These are phyloP conservation scores for Parascotia fuliginaria DNA, from an alignment of 2,888 invertebrate genomes.

Conservation along the genomic window DNA sequence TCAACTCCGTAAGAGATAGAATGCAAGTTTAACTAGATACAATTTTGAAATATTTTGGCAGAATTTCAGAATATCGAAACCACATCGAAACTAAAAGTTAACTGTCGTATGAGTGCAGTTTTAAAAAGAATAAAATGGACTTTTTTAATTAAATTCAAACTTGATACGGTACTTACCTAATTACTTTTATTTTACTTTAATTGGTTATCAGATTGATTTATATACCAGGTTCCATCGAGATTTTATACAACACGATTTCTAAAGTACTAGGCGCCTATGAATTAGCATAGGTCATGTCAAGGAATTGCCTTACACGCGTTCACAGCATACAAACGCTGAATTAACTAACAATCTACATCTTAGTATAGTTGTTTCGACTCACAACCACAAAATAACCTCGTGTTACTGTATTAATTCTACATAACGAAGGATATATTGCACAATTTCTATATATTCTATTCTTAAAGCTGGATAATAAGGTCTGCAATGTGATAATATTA, in stretches of 20 bases:
- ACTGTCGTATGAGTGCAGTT: too few relatives aligned
- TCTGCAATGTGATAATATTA: not conserved
- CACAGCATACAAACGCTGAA: slow-evolving; percentile 41
- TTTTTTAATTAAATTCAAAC: too few relatives aligned
- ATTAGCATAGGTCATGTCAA: slow-evolving; percentile 40
- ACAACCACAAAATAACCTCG: slow-evolving; percentile 33
- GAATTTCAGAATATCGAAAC: too few relatives aligned
- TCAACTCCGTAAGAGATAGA: too few relatives aligned
- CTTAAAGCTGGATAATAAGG: not conserved
- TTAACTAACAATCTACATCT: slow-evolving; percentile 43
- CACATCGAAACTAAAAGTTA: too few relatives aligned
- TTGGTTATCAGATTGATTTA: too few relatives aligned
- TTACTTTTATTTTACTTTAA: too few relatives aligned
- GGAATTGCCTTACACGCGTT: slow-evolving; percentile 33
- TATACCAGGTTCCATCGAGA: too few relatives aligned
- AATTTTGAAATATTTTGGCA: too few relatives aligned
- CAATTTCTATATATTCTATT: not conserved
- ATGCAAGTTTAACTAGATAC: too few relatives aligned
- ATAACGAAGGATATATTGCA: not conserved
- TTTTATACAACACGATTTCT: not conserved
- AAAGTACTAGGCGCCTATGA: slow-evolving; percentile 21
- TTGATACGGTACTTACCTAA: too few relatives aligned
- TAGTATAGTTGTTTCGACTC: slow-evolving; percentile 28
- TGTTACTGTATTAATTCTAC: not conserved
- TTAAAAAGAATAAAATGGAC: too few relatives aligned